Percentiles rank a stretch among this genome's conserved stretches.
Conservation (phyloP, 2,797 vertebrate genomes). For the Gila robusta region DNA sequence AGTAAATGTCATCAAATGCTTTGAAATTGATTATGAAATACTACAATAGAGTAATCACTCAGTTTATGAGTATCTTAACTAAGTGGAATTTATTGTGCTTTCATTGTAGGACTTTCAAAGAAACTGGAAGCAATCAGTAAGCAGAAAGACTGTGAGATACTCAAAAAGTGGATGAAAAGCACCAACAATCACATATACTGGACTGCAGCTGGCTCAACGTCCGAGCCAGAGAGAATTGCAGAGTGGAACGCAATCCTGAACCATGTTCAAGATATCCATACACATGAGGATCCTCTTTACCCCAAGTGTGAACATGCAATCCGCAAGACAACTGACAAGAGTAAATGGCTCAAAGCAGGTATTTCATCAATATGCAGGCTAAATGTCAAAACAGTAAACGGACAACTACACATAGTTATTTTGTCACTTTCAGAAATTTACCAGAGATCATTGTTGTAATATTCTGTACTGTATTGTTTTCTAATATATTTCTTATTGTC, state of each 20-base stretch:
- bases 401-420: too few relatives aligned
- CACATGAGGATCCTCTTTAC: conserved; percentile 17
- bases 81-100: conserved; percentile 11
- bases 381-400: neutral
- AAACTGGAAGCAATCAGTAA: conserved; percentile 12
- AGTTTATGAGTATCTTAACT: neutral
- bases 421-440: too few relatives aligned
- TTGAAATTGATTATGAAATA: too few relatives aligned
- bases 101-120: conserved; percentile 33
- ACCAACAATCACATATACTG: too few relatives aligned
- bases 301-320: conserved; percentile 8
- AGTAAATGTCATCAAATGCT: too few relatives aligned
- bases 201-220: too few relatives aligned
- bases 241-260: too few relatives aligned
- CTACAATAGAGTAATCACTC: neutral
- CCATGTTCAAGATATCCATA: neutral
- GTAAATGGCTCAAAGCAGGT: neutral
- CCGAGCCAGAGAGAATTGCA: too few relatives aligned
- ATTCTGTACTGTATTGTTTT: too few relatives aligned
- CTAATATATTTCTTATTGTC: too few relatives aligned
- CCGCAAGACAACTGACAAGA: neutral
- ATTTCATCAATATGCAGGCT: neutral
- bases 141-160: conserved; percentile 21
- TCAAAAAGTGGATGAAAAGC: neutral
- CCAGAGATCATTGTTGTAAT: too few relatives aligned